A percentile compares a stretch with the other conserved stretches of the same genome.
These are phyloP conservation scores for Cydia pomonella DNA, from an alignment of 1,140 invertebrate species.

Conservation along the genomic window DNA sequence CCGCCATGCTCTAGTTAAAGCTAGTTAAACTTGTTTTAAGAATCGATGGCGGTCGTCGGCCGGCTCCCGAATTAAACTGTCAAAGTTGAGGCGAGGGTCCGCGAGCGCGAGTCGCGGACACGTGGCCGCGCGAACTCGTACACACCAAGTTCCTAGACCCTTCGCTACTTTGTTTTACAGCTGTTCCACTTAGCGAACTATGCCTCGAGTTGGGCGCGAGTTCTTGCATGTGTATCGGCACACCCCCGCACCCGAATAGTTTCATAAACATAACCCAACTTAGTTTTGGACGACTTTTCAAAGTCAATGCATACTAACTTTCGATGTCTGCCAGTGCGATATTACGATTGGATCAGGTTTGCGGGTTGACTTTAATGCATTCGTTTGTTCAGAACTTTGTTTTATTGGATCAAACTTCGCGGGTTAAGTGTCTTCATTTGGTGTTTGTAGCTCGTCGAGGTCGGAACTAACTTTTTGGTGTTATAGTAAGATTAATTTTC, in stretches of 20 bases:
- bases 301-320: slow-evolving; percentile 81
- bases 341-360: slow-evolving; percentile 78
- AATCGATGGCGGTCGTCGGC: slow-evolving; percentile 68
- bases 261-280: slow-evolving; percentile 80
- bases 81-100: slow-evolving; percentile 58
- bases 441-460: slow-evolving; percentile 46
- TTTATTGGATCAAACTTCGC: slow-evolving; percentile 73
- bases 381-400: slow-evolving; percentile 78
- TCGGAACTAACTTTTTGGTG: slow-evolving; percentile 39
- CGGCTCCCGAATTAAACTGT: slow-evolving; percentile 65
- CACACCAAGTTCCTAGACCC: slow-evolving; percentile 78
- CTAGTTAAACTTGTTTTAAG: slow-evolving; percentile 78
- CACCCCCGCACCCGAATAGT: slow-evolving; percentile 78
- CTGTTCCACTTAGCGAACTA: slow-evolving; percentile 80
- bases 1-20: slow-evolving; percentile 76
- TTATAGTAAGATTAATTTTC: slow-evolving; percentile 31
- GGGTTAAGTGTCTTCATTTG: slow-evolving; percentile 70
- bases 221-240: slow-evolving; percentile 78
- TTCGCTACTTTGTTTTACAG: slow-evolving; percentile 80
- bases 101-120: slow-evolving; percentile 34
- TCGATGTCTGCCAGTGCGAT: slow-evolving; percentile 76
- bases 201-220: slow-evolving; percentile 77
- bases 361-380: slow-evolving; percentile 76
- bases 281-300: slow-evolving; percentile 80
- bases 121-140: slow-evolving; percentile 47